These are phyloP conservation scores for Acestrorhynchus altus DNA, from an alignment of 2,797 vertebrate species.

Conservation along the genomic window DNA sequence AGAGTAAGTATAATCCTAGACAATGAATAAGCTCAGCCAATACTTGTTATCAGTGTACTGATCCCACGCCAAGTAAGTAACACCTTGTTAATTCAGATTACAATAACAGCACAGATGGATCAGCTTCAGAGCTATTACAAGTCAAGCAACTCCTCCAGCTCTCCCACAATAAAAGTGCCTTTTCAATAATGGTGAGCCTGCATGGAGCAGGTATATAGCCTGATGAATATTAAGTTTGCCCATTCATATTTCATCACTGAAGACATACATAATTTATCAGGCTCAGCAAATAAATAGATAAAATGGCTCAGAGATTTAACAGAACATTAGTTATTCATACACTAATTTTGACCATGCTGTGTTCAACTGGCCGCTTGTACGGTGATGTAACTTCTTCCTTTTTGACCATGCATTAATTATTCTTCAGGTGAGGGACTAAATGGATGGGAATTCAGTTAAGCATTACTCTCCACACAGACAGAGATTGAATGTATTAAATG, in stretches of 20 bases:
- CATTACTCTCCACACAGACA: background rate
- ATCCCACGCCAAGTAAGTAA: background rate
- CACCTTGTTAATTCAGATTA: background rate
- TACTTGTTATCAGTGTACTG: background rate
- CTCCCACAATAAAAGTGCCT: constrained; percentile 6
- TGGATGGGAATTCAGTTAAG: constrained; percentile 3
- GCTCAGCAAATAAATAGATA: constrained; percentile 67
- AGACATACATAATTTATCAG: constrained; percentile 68
- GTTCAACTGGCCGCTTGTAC: constrained; percentile 8
- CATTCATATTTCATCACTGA: constrained; percentile 58
- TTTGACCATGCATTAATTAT: constrained; percentile 10
- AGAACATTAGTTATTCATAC: constrained; percentile 69
- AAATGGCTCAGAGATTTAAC: constrained; percentile 63
- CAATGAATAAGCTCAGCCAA: background rate
- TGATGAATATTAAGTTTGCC: constrained; percentile 54
- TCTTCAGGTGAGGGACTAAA: constrained; percentile 6
- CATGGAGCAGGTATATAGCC: constrained; percentile 41
- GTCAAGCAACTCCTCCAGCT: constrained; percentile 12
- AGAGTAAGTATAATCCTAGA: background rate
- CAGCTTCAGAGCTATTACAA: constrained; percentile 11
- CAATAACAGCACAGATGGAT: constrained; percentile 11
- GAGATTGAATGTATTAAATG: background rate
- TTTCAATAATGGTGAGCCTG: constrained; percentile 33
- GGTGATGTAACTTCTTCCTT: background rate
- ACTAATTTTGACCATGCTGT: constrained; percentile 52